Conservation (phyloP, 2,888 invertebrate species). For the Andricus curvator region DNA sequence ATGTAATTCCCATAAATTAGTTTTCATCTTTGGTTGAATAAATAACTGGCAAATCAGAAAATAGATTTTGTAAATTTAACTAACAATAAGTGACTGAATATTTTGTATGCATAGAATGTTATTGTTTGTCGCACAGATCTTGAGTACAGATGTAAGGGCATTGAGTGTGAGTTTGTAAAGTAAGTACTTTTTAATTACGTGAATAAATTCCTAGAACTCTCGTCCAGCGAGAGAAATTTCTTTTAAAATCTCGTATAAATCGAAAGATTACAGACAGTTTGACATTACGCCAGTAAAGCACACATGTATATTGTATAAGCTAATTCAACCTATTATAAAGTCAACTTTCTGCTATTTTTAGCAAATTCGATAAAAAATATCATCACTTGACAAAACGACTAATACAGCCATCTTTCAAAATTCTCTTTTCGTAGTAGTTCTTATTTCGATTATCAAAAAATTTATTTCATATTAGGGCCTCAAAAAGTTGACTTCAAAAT, state of each 20-base stretch:
- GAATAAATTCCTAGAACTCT: slow-evolving; percentile 1
- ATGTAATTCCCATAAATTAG: neutral
- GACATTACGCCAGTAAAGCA: neutral
- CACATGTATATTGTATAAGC: neutral
- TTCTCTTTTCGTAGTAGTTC: neutral
- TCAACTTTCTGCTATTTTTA: neutral
- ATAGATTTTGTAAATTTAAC: neutral
- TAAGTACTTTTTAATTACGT: neutral
- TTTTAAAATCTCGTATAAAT: neutral
- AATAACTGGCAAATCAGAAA: neutral
- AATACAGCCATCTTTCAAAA: neutral
- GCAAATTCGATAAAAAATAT: neutral
- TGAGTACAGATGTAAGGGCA: neutral
- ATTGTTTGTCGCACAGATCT: neutral
- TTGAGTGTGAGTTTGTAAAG: neutral
- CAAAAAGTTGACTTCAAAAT: slow-evolving; percentile 12
- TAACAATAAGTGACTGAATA: no score
- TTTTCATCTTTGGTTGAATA: neutral
- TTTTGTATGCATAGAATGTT: neutral
- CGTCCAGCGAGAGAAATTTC: slow-evolving; percentile 29
- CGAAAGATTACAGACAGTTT: slow-evolving; percentile 10
- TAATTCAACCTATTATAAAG: neutral
- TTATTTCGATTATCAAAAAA: neutral
- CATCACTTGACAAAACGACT: neutral
- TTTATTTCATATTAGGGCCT: neutral